phyloP scores from a whole-genome alignment of 2,797 vertebrate genomes.

The Carduelis carduelis region DNA sequence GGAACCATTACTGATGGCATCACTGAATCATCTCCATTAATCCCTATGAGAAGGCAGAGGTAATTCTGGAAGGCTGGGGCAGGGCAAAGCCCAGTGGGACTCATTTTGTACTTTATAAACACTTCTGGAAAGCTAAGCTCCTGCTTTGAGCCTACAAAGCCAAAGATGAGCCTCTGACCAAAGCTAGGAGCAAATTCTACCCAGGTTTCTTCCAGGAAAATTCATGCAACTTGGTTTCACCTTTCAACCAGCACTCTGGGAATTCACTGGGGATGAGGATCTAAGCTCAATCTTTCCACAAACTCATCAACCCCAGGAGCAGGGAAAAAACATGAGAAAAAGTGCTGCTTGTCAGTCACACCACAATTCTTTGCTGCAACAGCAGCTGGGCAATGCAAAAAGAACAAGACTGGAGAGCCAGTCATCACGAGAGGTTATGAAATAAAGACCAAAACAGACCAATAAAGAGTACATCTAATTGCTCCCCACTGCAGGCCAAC shows the following conservation, averaged over 20 bases:
- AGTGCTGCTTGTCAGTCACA: not conserved
- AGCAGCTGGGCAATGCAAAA: not conserved
- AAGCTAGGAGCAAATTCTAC: not conserved
- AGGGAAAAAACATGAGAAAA: not conserved
- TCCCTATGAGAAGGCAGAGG: not conserved
- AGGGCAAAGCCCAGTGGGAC: not conserved
- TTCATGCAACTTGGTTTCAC: not conserved
- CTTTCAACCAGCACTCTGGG: not conserved
- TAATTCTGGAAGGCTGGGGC: not conserved
- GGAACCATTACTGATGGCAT: not conserved
- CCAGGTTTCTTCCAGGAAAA: conserved; percentile 11
- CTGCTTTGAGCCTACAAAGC: not conserved
- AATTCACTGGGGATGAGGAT: not conserved
- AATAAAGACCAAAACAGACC: not conserved
- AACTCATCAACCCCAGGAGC: not conserved
- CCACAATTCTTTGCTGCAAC: not conserved
- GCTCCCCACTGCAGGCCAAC: not conserved
- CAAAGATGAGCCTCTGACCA: not conserved
- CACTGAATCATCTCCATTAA: conserved; percentile 16
- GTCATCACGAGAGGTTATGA: not conserved
- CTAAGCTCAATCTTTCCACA: not conserved
- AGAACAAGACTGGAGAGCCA: not conserved
- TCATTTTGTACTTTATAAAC: not conserved
- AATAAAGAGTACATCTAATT: not conserved
- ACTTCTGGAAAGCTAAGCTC: conserved; percentile 2